Conservation (phyloP, 2,113 vertebrate genomes). For the Carassius gibelio region DNA sequence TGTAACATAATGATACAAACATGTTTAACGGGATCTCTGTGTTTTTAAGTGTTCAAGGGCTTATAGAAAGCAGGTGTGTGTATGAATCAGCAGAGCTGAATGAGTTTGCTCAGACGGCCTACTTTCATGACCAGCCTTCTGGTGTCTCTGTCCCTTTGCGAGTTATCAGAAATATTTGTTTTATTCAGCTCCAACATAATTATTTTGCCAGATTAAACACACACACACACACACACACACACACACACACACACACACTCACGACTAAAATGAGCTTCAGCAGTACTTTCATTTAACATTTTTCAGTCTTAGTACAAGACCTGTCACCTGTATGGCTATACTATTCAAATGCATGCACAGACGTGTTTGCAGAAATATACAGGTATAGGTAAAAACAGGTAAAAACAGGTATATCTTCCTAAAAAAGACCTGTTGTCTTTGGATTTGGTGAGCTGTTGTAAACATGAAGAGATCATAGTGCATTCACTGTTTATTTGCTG, state of each 20-base stretch:
- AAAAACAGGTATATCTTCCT: background rate
- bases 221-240: background rate
- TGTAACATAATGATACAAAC: background rate
- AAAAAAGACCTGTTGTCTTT: constrained; percentile 5
- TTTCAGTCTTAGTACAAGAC: background rate
- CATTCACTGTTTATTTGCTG: background rate
- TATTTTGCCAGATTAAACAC: constrained; percentile 1
- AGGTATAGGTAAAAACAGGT: too few species aligned
- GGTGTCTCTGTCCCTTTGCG: constrained; percentile 26
- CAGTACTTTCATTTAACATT: background rate
- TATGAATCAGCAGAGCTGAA: constrained; percentile 36
- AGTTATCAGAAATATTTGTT: constrained; percentile 7
- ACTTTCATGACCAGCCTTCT: constrained; percentile 26
- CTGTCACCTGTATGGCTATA: background rate
- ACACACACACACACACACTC: background rate
- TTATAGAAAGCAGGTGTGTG: constrained; percentile 2
- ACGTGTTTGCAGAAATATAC: background rate
- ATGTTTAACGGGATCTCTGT: background rate
- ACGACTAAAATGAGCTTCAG: background rate
- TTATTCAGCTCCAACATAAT: background rate
- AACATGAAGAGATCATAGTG: constrained; percentile 1
- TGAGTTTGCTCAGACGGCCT: constrained; percentile 15
- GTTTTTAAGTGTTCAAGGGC: background rate
- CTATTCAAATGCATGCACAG: background rate
- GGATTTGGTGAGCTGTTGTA: background rate